Evolutionary conservation across 2,113 vertebrate genomes (phyloP).

Genomic region (Poecilia latipinna): DNA sequence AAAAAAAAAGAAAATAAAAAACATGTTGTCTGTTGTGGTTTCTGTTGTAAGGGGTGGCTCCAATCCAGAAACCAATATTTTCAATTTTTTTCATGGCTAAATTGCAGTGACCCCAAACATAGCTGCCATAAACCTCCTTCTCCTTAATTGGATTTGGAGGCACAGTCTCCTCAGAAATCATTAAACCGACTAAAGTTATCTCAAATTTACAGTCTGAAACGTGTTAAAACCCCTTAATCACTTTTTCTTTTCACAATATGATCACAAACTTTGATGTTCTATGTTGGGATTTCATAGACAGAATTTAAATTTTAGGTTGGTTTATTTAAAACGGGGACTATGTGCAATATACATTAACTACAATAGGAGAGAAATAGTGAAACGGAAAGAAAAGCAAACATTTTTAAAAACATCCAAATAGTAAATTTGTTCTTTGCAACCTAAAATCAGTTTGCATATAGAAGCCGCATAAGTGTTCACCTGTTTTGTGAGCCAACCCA

Average conservation of each 20-base stretch:
- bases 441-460: background rate
- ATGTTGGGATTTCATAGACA: background rate
- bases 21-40: constrained; percentile 45
- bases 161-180: background rate
- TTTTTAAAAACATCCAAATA: background rate
- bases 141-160: constrained; percentile 1
- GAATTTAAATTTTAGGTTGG: background rate
- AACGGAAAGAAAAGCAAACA: background rate
- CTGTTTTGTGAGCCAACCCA: background rate
- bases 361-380: background rate
- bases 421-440: background rate
- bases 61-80: constrained; percentile 42
- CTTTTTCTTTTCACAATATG: background rate
- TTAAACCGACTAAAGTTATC: background rate
- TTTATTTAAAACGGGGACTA: too few species aligned
- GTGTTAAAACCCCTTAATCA: background rate
- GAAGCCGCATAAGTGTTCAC: too few species aligned
- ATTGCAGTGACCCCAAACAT: constrained; percentile 27
- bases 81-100: constrained; percentile 32
- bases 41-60: constrained; percentile 20
- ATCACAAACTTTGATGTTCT: background rate
- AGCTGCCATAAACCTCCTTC: constrained; percentile 5
- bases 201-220: background rate
- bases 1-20: background rate
- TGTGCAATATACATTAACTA: too few species aligned